Evolutionary conservation across 1,140 invertebrate species (phyloP).

Genomic region (Sycophaga agraensis): DNA sequence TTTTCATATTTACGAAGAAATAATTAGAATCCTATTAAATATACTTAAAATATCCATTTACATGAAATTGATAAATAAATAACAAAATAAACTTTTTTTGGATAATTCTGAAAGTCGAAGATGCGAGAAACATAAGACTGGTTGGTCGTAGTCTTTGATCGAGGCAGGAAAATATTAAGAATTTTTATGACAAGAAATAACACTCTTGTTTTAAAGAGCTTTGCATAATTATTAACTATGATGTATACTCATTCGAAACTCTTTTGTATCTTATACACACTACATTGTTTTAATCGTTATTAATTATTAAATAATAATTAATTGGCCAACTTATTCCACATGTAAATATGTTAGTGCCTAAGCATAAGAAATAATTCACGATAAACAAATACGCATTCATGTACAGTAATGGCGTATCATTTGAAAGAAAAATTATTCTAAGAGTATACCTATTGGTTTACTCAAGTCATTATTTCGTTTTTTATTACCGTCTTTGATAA

Average conservation of each 20-base stretch:
- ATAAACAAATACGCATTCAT: not conserved
- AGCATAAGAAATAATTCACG: not conserved
- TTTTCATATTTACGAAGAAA: too few relatives aligned
- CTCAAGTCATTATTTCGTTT: too few relatives aligned
- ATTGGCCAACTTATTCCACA: constrained; percentile 1
- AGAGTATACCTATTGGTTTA: too few relatives aligned
- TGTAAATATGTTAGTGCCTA: constrained; percentile 25
- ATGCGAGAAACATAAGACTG: constrained; percentile 28
- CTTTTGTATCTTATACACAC: not conserved
- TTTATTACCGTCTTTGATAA: too few relatives aligned
- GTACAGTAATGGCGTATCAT: constrained; percentile 7
- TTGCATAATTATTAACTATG: constrained; percentile 30
- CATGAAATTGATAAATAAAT: too few relatives aligned
- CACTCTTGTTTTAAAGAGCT: constrained; percentile 42
- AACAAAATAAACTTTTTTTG: not conserved
- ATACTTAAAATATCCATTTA: too few relatives aligned
- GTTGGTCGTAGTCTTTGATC: constrained; percentile 7
- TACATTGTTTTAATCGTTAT: constrained; percentile 16
- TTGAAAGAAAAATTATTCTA: too few relatives aligned
- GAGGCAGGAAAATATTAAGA: not conserved
- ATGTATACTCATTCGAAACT: constrained; percentile 12
- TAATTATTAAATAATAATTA: constrained; percentile 29
- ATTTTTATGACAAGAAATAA: not conserved
- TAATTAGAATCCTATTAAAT: too few relatives aligned
- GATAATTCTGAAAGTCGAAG: constrained; percentile 1